Conservation (phyloP, 2,888 invertebrate species). For the Volucella inflata region DNA sequence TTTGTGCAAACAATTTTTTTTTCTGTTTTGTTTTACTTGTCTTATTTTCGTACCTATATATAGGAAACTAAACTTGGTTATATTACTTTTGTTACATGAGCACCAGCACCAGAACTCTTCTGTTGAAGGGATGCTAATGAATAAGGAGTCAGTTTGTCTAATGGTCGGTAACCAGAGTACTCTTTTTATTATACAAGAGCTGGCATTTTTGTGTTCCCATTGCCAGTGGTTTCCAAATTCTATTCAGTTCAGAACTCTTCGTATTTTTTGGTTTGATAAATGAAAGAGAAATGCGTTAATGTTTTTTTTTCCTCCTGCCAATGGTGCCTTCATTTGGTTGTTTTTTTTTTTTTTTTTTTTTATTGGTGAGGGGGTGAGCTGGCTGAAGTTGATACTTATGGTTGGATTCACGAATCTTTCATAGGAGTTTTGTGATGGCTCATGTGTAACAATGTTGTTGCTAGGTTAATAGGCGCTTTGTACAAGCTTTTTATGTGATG, state of each 20-base stretch:
- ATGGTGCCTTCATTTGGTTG: not conserved
- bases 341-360: slow-evolving; percentile 7
- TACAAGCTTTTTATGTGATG: slow-evolving; percentile 32
- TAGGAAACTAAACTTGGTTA: slow-evolving; percentile 15
- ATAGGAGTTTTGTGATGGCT: slow-evolving; percentile 18
- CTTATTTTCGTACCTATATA: slow-evolving; percentile 20
- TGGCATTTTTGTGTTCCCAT: slow-evolving; percentile 12
- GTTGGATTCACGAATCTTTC: slow-evolving; percentile 49
- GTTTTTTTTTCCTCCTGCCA: not conserved
- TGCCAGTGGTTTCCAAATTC: slow-evolving; percentile 65
- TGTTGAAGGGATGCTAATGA: slow-evolving; percentile 65
- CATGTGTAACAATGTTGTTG: slow-evolving; percentile 6
- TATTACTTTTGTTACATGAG: slow-evolving; percentile 66
- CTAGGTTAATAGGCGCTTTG: slow-evolving; percentile 35
- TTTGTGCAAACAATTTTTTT: slow-evolving; percentile 6
- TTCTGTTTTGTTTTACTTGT: slow-evolving; percentile 2
- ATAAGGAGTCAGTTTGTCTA: slow-evolving; percentile 68
- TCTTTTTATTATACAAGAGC: slow-evolving; percentile 52
- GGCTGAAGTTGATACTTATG: slow-evolving; percentile 14
- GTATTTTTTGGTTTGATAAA: slow-evolving; percentile 68
- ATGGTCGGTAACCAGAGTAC: slow-evolving; percentile 70
- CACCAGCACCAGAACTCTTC: slow-evolving; percentile 11
- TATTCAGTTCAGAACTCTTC: slow-evolving; percentile 65
- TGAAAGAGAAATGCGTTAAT: slow-evolving; percentile 41
- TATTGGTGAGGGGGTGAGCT: not conserved